Evolutionary conservation across 2,113 vertebrate genomes (phyloP).

Genomic region (Melanocharis versteri): DNA sequence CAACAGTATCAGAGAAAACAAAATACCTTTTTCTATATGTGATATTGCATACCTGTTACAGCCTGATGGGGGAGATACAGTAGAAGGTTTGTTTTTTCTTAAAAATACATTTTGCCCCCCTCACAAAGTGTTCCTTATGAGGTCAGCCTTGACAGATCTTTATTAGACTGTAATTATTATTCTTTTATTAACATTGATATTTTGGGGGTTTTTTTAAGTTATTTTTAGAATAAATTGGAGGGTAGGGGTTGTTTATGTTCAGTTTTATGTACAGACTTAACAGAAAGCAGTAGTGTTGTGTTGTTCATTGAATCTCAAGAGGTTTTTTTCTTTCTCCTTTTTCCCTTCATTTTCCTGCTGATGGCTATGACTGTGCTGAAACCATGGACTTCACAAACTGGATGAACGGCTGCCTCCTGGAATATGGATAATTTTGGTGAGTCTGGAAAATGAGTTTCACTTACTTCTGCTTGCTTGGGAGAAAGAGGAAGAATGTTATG

Average conservation of each 20-base stretch:
- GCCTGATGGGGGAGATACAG: neutral
- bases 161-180: neutral
- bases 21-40: neutral
- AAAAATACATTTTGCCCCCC: neutral
- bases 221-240: neutral
- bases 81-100: neutral
- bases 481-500: neutral
- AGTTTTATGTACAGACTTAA: neutral
- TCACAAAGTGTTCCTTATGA: neutral
- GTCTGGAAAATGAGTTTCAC: slow-evolving; percentile 52
- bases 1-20: neutral
- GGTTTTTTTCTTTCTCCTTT: neutral
- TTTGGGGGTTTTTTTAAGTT: neutral
- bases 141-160: neutral
- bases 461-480: neutral
- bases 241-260: neutral
- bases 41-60: neutral
- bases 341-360: neutral
- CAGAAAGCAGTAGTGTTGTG: neutral
- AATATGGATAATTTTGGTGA: slow-evolving; percentile 58
- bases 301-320: slow-evolving; percentile 4
- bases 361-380: neutral
- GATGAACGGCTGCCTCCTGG: neutral
- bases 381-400: neutral
- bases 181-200: neutral